phyloP scores from a whole-genome alignment of 2,797 vertebrate genomes.

The Myotis pilosus region DNA sequence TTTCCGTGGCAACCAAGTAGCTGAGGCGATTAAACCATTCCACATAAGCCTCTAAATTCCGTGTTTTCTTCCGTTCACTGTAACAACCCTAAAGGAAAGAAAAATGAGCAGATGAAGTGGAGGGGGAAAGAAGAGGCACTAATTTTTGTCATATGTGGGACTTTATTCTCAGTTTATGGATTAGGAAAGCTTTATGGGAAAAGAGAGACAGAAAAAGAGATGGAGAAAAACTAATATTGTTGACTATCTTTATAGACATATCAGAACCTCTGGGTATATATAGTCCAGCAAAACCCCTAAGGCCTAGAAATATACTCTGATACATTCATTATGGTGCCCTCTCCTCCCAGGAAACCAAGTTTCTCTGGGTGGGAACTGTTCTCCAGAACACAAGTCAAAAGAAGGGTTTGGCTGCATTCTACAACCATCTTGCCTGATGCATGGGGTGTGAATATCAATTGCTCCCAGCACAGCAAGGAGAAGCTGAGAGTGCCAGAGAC shows the following conservation, averaged over 20 bases:
- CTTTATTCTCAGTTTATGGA: not conserved
- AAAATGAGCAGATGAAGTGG: not conserved
- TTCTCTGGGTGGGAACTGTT: not conserved
- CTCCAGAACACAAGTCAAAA: not conserved
- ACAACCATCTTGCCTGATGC: not conserved
- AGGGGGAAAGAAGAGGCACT: not conserved
- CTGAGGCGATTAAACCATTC: constrained; percentile 98
- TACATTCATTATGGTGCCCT: not conserved
- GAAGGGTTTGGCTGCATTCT: not conserved
- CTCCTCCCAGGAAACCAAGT: not conserved
- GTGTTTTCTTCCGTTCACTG: constrained; percentile 90
- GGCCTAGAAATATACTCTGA: not conserved
- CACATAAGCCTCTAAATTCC: constrained; percentile 94
- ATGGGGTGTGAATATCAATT: not conserved
- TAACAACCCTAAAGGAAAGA: constrained; percentile 87
- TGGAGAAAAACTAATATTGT: not conserved
- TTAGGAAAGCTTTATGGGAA: not conserved
- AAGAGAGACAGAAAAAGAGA: too few relatives aligned
- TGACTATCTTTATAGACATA: not conserved
- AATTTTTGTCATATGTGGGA: not conserved
- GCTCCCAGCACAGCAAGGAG: not conserved
- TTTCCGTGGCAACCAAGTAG: constrained; percentile 96
- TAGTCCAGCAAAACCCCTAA: not conserved
- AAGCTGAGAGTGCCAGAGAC: not conserved
- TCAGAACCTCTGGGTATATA: not conserved